Conservation (phyloP, 2,797 vertebrate species). For the Psittacula echo region DNA sequence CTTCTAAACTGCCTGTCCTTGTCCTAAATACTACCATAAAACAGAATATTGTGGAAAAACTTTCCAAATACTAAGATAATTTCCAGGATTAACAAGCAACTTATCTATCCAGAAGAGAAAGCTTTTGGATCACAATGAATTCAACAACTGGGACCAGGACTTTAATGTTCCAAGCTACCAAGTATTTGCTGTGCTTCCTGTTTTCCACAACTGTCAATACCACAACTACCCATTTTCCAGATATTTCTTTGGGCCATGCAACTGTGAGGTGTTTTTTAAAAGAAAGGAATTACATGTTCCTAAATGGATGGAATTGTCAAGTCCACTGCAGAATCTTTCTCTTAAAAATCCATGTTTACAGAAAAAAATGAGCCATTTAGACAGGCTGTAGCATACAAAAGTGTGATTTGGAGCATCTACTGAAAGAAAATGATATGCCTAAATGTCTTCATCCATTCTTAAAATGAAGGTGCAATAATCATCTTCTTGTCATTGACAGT, state of each 20-base stretch:
- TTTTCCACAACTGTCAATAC: neutral
- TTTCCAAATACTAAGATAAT: neutral
- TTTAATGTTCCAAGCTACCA: neutral
- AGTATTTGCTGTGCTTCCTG: neutral
- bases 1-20: neutral
- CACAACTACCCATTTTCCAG: neutral
- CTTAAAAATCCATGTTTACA: neutral
- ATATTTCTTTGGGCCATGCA: neutral
- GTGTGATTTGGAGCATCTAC: neutral
- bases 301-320: neutral
- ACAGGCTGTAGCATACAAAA: neutral
- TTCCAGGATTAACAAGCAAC: neutral
- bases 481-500: constrained; percentile 71
- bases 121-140: neutral
- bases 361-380: neutral
- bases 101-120: neutral
- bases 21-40: neutral
- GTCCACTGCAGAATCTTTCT: neutral
- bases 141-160: neutral
- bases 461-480: neutral
- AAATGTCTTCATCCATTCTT: neutral
- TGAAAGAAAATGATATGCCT: neutral
- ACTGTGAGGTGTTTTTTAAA: neutral
- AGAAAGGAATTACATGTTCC: neutral
- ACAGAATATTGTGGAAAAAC: neutral